phyloP scores from a whole-genome alignment of 2,888 invertebrate species.

The Capitulum mitella region DNA sequence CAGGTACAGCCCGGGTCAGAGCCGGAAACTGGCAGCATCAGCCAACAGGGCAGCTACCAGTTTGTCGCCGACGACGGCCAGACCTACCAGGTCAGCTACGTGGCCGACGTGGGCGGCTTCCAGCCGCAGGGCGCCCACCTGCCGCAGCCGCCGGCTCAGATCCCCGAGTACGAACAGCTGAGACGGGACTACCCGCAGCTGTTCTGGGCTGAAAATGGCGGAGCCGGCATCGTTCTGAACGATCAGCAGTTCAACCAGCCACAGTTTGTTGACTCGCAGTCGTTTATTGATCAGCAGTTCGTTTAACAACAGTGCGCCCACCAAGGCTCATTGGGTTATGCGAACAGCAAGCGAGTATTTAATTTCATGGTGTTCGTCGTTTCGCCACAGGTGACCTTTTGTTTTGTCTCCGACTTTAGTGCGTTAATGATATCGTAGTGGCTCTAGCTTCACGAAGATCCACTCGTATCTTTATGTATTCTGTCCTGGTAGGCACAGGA shows the following conservation, averaged over 20 bases:
- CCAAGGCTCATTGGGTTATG: too few relatives aligned
- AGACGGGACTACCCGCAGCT: conserved; percentile 7
- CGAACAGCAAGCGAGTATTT: too few relatives aligned
- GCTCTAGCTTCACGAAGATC: too few relatives aligned
- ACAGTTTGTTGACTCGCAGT: not conserved
- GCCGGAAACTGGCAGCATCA: not conserved
- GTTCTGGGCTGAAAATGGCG: not conserved
- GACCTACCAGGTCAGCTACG: not conserved
- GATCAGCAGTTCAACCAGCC: not conserved
- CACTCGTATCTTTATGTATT: too few relatives aligned
- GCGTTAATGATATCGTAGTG: too few relatives aligned
- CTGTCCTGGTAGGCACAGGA: too few relatives aligned
- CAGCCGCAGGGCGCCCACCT: not conserved
- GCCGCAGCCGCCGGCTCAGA: conserved; percentile 1
- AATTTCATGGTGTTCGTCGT: too few relatives aligned
- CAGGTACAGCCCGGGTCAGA: not conserved
- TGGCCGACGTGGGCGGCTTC: conserved; percentile 16
- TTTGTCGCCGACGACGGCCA: conserved; percentile 16
- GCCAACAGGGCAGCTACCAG: not conserved
- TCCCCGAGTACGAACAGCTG: conserved; percentile 4
- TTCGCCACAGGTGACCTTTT: too few relatives aligned
- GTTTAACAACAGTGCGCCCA: not conserved
- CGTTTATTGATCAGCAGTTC: not conserved
- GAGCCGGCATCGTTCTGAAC: not conserved
- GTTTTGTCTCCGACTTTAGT: too few relatives aligned